phyloP scores from a whole-genome alignment of 2,113 vertebrate species.

The Percopsis transmontana region DNA sequence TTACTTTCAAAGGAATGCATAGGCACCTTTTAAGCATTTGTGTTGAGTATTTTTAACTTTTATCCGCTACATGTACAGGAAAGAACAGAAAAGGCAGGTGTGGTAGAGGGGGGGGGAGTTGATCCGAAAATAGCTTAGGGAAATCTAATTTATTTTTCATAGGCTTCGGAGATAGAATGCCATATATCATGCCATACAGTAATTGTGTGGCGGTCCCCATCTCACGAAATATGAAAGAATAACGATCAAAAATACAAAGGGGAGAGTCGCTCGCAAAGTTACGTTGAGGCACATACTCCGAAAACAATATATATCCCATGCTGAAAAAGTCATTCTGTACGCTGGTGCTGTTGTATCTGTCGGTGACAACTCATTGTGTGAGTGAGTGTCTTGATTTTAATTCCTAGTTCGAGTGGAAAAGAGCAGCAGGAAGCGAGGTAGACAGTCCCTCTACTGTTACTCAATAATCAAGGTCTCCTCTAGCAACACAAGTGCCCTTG shows the following conservation, averaged over 20 bases:
- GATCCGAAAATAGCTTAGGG: conserved; percentile 68
- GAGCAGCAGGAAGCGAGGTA: no score
- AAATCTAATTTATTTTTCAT: conserved; percentile 79
- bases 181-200: conserved; percentile 68
- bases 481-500: neutral
- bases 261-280: no score
- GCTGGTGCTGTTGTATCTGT: conserved; percentile 40
- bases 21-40: no score
- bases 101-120: conserved; percentile 37
- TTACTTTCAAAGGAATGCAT: no score
- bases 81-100: conserved; percentile 40
- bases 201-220: conserved; percentile 55
- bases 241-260: conserved; percentile 64
- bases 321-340: conserved; percentile 49
- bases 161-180: conserved; percentile 66
- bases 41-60: neutral
- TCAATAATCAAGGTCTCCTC: no score
- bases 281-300: conserved; percentile 14
- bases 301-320: conserved; percentile 64
- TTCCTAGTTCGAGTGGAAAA: neutral
- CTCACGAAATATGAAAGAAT: conserved; percentile 73
- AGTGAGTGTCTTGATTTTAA: no score
- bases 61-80: conserved; percentile 9
- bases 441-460: no score
- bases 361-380: conserved; percentile 27